These are phyloP conservation scores for Yponomeuta malinellus DNA, from an alignment of 2,888 invertebrate species.

Conservation along the genomic window DNA sequence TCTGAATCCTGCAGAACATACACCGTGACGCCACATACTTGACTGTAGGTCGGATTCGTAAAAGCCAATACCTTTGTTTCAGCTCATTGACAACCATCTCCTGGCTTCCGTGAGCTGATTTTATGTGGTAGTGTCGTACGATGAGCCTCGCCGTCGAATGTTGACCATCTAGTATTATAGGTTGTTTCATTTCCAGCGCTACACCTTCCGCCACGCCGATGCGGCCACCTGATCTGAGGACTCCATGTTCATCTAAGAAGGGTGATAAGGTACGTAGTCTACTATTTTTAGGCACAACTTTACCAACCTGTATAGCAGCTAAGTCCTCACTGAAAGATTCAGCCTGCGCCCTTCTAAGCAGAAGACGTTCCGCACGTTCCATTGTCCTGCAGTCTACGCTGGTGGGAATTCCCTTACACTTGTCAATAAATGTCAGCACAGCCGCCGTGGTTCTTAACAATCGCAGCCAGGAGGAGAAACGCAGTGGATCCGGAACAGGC, in stretches of 20 bases:
- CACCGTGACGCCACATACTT: conserved; percentile 16
- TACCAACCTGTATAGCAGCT: neutral
- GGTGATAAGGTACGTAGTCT: neutral
- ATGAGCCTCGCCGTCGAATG: conserved; percentile 18
- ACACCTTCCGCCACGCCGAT: neutral
- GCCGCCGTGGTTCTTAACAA: neutral
- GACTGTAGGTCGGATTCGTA: conserved; percentile 23
- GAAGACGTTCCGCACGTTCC: neutral
- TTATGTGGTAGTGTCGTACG: conserved; percentile 21
- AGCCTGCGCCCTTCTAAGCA: neutral
- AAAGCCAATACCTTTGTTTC: conserved; percentile 25
- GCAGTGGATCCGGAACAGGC: neutral
- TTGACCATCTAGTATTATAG: conserved; percentile 20
- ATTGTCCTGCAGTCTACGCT: neutral
- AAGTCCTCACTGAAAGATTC: neutral
- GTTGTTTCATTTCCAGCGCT: neutral
- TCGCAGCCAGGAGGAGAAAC: conserved; percentile 5
- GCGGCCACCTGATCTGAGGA: neutral
- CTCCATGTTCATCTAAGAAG: conserved; percentile 1
- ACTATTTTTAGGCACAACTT: neutral
- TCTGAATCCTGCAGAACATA: conserved; percentile 17
- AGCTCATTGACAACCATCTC: conserved; percentile 25
- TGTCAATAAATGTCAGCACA: conserved; percentile 4
- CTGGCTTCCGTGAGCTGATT: conserved; percentile 20
- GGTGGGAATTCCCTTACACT: too few relatives aligned